These are phyloP conservation scores for Macaca nemestrina DNA, from an alignment of 2,113 vertebrate species.

Conservation along the genomic window DNA sequence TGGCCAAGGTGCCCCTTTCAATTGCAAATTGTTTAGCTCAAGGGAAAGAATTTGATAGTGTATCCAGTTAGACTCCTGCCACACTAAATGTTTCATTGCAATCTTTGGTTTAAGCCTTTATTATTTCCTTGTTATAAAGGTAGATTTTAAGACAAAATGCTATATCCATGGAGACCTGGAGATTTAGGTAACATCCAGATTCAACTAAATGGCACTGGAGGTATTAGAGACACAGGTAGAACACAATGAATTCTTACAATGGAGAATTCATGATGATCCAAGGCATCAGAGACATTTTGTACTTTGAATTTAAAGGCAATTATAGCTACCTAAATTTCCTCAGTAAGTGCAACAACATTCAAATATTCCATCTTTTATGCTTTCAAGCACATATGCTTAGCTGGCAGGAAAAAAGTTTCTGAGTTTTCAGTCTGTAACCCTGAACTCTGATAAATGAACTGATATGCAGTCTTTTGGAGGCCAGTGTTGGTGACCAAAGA, in stretches of 20 bases:
- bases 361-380: background rate
- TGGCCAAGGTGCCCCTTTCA: background rate
- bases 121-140: background rate
- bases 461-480: background rate
- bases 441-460: background rate
- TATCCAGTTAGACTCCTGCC: background rate
- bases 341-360: background rate
- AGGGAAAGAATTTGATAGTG: background rate
- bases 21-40: background rate
- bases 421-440: background rate
- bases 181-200: background rate
- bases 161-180: background rate
- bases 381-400: background rate
- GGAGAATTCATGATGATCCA: background rate
- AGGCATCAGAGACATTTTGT: background rate
- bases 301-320: background rate
- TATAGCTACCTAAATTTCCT: background rate
- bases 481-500: background rate
- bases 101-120: background rate
- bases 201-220: background rate
- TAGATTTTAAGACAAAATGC: background rate
- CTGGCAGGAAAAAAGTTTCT: background rate
- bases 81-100: background rate
- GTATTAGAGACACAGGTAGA: background rate
- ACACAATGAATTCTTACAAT: background rate